These are phyloP conservation scores for Sarcophaga peregrina DNA, from an alignment of 1,140 invertebrate genomes.

Conservation along the genomic window DNA sequence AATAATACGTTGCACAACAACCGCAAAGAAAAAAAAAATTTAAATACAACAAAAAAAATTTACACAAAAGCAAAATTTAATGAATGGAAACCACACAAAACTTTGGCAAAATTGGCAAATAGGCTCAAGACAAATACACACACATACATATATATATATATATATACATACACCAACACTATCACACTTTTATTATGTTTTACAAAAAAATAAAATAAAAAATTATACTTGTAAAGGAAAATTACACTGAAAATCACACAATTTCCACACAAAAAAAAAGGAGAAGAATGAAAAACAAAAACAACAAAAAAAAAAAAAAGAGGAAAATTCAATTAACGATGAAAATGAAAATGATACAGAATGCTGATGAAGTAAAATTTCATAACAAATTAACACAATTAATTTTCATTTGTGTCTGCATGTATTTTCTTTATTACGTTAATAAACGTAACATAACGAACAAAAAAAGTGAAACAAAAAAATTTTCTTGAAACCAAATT, in stretches of 20 bases:
- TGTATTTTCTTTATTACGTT: not conserved
- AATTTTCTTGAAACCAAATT: not conserved
- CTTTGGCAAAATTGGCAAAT: not conserved
- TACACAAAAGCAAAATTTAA: not conserved
- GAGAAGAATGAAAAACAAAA: not conserved
- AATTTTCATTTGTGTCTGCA: not conserved
- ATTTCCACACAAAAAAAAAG: not conserved
- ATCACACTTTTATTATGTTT: not conserved
- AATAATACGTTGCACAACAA: not conserved
- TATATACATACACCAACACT: too few relatives aligned
- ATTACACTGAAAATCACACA: too few relatives aligned
- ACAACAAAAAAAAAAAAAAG: not conserved
- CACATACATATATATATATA: not conserved
- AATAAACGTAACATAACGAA: not conserved
- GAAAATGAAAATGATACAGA: conserved; percentile 7
- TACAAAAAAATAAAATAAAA: too few relatives aligned
- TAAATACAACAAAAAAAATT: not conserved
- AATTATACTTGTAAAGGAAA: too few relatives aligned
- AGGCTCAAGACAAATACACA: not conserved
- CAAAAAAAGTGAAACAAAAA: too few relatives aligned
- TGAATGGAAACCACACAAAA: conserved; percentile 5
- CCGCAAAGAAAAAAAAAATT: not conserved
- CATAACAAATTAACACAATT: conserved; percentile 18
- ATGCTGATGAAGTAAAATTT: not conserved
- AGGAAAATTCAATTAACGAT: not conserved